Evolutionary conservation across 2,888 invertebrate species (phyloP).

Genomic region (Stegana nigrithorax): DNA sequence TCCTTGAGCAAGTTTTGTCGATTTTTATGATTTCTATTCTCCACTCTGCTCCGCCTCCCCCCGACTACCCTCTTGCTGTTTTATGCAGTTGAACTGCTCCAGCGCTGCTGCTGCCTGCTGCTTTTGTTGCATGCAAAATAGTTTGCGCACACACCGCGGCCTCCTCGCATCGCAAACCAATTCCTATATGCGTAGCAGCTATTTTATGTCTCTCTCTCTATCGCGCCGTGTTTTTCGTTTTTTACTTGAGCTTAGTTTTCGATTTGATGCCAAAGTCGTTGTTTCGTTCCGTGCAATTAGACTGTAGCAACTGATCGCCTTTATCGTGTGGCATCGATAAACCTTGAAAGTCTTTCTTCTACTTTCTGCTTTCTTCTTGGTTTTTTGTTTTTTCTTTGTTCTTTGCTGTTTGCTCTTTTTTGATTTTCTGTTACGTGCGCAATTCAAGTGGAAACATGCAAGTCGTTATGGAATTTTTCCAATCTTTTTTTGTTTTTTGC

Average conservation of each 20-base stretch:
- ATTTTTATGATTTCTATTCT: no score
- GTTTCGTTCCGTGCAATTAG: constrained; percentile 60
- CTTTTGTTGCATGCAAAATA: neutral
- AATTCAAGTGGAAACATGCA: neutral
- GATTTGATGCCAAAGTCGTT: constrained; percentile 51
- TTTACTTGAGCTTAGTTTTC: constrained; percentile 23
- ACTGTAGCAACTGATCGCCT: constrained; percentile 48
- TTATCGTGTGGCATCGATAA: neutral
- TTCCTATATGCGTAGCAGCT: constrained; percentile 42
- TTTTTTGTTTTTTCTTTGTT: neutral
- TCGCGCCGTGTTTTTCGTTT: neutral
- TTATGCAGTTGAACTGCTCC: neutral
- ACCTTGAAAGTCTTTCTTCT: neutral
- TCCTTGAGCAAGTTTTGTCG: neutral
- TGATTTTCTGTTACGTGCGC: no score
- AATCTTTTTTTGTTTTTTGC: neutral
- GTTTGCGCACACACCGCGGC: neutral
- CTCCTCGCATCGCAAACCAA: no score
- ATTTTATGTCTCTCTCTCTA: neutral
- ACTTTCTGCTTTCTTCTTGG: neutral
- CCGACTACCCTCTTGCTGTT: no score
- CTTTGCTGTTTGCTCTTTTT: no score
- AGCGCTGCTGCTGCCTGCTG: no score
- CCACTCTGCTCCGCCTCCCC: no score
- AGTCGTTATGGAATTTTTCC: neutral